Base-by-base conservation (phyloP, 2,797 vertebrate species). In the Clarias laeviceps region DNA sequence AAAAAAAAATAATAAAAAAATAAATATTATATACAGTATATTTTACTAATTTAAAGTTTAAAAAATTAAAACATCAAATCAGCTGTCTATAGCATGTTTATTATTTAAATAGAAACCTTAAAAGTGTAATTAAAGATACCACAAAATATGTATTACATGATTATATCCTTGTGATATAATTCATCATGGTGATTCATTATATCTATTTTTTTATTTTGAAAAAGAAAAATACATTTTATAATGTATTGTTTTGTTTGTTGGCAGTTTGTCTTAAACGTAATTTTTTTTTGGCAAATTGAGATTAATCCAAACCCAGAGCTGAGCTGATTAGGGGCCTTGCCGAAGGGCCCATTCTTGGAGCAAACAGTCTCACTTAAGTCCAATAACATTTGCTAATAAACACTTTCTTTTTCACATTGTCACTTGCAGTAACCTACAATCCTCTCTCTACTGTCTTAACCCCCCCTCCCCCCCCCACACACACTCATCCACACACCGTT, bases 351-450 rank as follows among this genome's bases (percentile, higher is more conserved):
- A 11, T 62, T 62, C 62, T 20, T 18, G 34, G 14, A 11, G 9
- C 45, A 45, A 45, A 34, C 29, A 22, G 4, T 37, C 11, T 62
- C 32, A 40, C 5, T 15, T 4, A 24, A 24, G 22, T 40, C 14
- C 6, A 40, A 40, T 62, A 32, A 27, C 24, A 54, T 73, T 50
- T 27, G 22, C 22, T 59, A 59, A 32, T 57, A 84, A 70, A 64
- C 32, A 50, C 80, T 56, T 45, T 22, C 57, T 40, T 74, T 82
- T 62, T 86, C 57, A 29, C 73, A 82, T 91, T 81, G 50, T 76
- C 69, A 80, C 66, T 87, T 81, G 90, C 86, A 92, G 91, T 93
- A 93, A 93, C 91, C 92, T 92, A 87, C 86, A 88, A 76, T 88
- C 84, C 84, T 50, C 82, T 79, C 76, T 29, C 40, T 84, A 78